These are phyloP conservation scores for Macrosoma leucophasiata DNA, from an alignment of 2,888 invertebrate genomes.

Conservation along the genomic window DNA sequence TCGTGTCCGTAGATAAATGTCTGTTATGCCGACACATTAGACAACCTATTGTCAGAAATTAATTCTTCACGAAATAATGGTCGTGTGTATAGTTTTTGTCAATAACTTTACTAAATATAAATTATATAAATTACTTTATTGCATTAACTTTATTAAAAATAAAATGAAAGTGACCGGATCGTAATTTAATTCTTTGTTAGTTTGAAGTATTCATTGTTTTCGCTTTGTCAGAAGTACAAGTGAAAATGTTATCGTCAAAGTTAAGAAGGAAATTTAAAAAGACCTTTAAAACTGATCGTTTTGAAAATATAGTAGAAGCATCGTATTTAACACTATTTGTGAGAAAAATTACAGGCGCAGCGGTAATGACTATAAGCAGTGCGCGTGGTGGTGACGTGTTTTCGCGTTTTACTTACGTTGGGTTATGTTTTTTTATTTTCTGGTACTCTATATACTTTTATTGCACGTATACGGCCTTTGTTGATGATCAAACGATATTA, in stretches of 20 bases:
- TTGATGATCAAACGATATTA: slow-evolving; percentile 43
- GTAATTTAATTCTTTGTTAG: no score
- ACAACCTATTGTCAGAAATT: no score
- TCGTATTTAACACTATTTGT: slow-evolving; percentile 29
- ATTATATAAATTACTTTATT: no score
- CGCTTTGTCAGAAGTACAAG: background rate
- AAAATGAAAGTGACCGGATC: no score
- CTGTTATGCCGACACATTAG: no score
- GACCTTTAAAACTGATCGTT: slow-evolving; percentile 25
- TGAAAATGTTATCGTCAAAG: slow-evolving; percentile 10
- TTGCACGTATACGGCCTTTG: slow-evolving; percentile 35
- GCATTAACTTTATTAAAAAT: no score
- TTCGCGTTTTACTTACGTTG: slow-evolving; percentile 32
- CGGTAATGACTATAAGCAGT: slow-evolving; percentile 27
- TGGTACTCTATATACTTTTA: slow-evolving; percentile 40
- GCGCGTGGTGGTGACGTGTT: slow-evolving; percentile 17
- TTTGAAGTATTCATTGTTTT: background rate
- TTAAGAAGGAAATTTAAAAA: slow-evolving; percentile 8
- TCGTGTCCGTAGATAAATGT: no score
- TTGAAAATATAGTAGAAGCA: slow-evolving; percentile 39
- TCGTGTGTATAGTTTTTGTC: no score
- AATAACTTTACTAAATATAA: no score
- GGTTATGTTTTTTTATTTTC: slow-evolving; percentile 30
- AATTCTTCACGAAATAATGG: no score
- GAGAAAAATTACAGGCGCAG: slow-evolving; percentile 36